Percentiles rank a stretch among this genome's conserved stretches.
Evolutionary conservation across 2,797 vertebrate genomes (phyloP).

Genomic region (Numenius phaeopus): DNA sequence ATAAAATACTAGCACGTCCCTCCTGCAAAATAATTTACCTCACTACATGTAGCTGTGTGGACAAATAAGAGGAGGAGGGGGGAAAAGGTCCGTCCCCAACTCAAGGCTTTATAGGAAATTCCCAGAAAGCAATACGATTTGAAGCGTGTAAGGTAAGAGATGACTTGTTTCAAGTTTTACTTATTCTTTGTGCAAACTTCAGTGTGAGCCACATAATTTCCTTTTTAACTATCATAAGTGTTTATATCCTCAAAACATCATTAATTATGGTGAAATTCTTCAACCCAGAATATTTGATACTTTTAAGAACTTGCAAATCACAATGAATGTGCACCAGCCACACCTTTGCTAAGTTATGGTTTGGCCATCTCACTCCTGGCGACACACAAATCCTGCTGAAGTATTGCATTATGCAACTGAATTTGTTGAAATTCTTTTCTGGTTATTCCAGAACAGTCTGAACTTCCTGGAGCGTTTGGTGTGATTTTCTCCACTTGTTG

Average conservation of each 20-base stretch:
- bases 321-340: not conserved
- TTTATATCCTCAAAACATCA: not conserved
- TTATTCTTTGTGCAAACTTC: conserved; percentile 4
- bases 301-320: not conserved
- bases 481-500: not conserved
- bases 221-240: not conserved
- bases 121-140: not conserved
- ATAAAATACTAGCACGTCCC: not conserved
- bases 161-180: not conserved
- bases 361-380: not conserved
- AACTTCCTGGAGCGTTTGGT: not conserved
- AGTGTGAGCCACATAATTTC: not conserved
- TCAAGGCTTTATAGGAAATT: not conserved
- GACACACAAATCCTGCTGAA: not conserved
- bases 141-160: not conserved
- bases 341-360: not conserved
- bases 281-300: not conserved
- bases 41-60: not conserved
- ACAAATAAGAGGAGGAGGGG: not conserved
- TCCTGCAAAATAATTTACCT: conserved; percentile 18
- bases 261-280: not conserved
- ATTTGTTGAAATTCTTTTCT: not conserved
- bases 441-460: not conserved
- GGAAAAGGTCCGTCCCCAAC: not conserved
- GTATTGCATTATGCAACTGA: not conserved